Base-by-base conservation (phyloP, 2,113 vertebrate species). In the Nibea coibor region DNA sequence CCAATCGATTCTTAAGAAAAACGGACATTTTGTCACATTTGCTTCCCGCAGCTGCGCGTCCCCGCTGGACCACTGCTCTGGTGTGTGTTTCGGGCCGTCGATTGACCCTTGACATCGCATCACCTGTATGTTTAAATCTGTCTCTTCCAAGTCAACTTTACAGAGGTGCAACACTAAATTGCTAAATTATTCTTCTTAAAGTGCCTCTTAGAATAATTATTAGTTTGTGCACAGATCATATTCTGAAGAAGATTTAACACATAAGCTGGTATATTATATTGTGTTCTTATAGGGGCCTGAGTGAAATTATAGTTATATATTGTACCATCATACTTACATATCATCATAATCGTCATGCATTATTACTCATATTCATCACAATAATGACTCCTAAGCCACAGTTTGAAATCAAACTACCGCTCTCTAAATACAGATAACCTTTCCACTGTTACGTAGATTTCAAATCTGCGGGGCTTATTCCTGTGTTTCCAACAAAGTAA, bases 341-440 rank as follows among this genome's bases (percentile, higher is more conserved):
- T 39, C 8, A 35, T 35, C 73, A 64, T 69, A 81, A 69, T 85
- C 14, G 69, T 42, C 31, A 35, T 35, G 7, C 7, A 35, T 35
- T 35, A 35, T 35, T 35, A 35, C 31, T 35, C 31, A 39, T 39
- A 39, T 39, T 39, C 35, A 39, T 39, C 35, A 8, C 35, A 39
- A 39, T 9, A 39, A 39, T 39, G 19, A 24, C 50, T 54, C 8
- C 7, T 15, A 42, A 63, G 16, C 20, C 20, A 12, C 24, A 35
- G 17, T 22, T 42, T 62, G 4, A 62, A 59, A n/a, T 61, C 57
- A 50, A 31, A 50, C 3, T 48, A 35, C 12, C 8, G 5, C 53
- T 45, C 35, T 20, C 48, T 75, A 3, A 45, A 17, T 39, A 17
- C 22, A 42, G 4, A 35, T 39, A 51, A 26, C 26, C 14, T 68